Percentiles rank a stretch among this genome's conserved stretches.
phyloP scores from a whole-genome alignment of 2,888 invertebrate species.

The Druceiella hillmani region DNA sequence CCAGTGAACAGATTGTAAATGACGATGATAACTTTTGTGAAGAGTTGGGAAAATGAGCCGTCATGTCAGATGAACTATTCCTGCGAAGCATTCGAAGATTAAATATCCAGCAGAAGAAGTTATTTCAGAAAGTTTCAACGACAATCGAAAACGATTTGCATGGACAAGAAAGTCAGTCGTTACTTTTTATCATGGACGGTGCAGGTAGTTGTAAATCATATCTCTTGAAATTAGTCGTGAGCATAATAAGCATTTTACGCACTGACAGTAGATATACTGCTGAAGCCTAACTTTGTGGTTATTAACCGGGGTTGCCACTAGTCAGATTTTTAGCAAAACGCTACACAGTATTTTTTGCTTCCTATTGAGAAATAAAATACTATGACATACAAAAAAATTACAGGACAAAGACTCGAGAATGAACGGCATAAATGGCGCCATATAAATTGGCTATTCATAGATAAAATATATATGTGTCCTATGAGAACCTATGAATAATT shows the following conservation, averaged over 20 bases:
- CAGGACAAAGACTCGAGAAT: conserved; percentile 16
- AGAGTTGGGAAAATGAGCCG: conserved; percentile 3
- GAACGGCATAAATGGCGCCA: conserved; percentile 21
- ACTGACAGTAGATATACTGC: conserved; percentile 4
- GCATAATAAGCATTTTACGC: not conserved
- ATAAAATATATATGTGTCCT: too few species aligned
- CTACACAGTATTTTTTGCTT: conserved; percentile 6
- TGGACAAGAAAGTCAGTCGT: not conserved
- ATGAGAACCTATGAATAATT: too few species aligned
- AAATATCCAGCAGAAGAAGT: not conserved
- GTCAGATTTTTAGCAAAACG: conserved; percentile 6
- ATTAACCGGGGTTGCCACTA: conserved; percentile 11
- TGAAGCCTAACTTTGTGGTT: conserved; percentile 16
- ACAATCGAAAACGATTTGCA: not conserved
- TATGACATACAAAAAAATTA: conserved; percentile 15
- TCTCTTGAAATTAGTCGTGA: not conserved
- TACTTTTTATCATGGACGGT: not conserved
- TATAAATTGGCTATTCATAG: conserved; percentile 22
- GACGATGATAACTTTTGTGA: conserved; percentile 5
- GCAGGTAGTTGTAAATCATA: not conserved
- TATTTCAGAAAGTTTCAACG: not conserved
- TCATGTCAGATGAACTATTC: conserved; percentile 15
- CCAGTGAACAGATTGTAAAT: conserved; percentile 7
- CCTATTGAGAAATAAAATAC: conserved; percentile 14
- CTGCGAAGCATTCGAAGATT: not conserved